Base-by-base conservation (phyloP, 2,797 vertebrate genomes). In the Ambastaia sidthimunki region DNA sequence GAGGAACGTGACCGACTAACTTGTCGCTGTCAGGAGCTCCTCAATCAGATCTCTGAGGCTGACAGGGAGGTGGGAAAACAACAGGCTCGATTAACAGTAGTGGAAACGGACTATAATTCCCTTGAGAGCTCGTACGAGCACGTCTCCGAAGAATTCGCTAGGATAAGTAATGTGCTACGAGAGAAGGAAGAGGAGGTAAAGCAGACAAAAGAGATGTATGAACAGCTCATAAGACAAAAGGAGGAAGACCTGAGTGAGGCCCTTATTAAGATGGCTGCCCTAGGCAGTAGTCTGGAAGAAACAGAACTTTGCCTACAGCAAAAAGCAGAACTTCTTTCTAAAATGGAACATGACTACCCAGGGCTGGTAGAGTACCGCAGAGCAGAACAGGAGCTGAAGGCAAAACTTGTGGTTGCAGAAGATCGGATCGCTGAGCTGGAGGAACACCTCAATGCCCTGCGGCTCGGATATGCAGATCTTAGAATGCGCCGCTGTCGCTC, bases 121-220 rank as follows among this genome's bases (percentile, higher is more conserved):
- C 89, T 99, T 80, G 96, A 97, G 84, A 92, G 88, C 11, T 96
- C 95, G 0, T 95, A 96, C 0, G 91, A 95, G 85, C 94, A 91
- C 19, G 94, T 94, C 21, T 96, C 95, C 0, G 89, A 94, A 72
- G 96, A 97, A 82, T 96, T 98, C 83, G 92, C 95, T 82, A 93
- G 93, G 60, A 92, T 96, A 83, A 95, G 94, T 84, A 87, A 92
- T 31, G 93, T 96, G 68, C 90, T 99, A 70, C 87, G 88, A 76
- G 96, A 97, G 76, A 98, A 96, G 76, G 97, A 98, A 57, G 95
- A 96, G 4, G 97, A 98, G 86, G 92, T 99, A 77, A 92, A 88
- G 65, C 93, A 93, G 0, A 94, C 96, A 3, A 96, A 95, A 83
- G 96, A 96, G 73, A 90, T 92, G 88, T 97, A 98, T 2, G 91